Evolutionary conservation across 2,113 vertebrate genomes (phyloP), one percentile per base, ranked within the genome.

Genomic region (Seriola quinqueradiata): DNA sequence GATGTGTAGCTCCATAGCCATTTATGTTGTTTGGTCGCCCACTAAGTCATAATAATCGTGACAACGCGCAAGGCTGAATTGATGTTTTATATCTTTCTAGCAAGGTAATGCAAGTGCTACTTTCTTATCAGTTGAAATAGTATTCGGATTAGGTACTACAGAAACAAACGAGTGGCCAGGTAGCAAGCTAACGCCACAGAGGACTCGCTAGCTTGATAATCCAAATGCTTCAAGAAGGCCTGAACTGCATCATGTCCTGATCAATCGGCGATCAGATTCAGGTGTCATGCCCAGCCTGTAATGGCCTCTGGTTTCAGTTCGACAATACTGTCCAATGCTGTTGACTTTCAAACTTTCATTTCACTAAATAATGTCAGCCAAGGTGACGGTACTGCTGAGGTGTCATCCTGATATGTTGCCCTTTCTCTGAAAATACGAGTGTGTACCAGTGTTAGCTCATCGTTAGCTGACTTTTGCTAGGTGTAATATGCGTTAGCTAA

Each of bases 211-310:
- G 87, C 88, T 87, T 75, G 74, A 69, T 90, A 83, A 91, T 90
- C 84, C 86, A 86, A 89, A 89, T 72, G 90, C 76, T 66, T 68
- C 42, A 63, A 81, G 81, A 75, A 92, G 93, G 92, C 93, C 93
- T 86, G 42, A 88, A 89, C 86, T 82, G 86, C 93, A 93, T 81
- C 84, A 92, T 85, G 87, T 86, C 79, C 73, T 50, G 77, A 84
- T 86, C 84, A 86, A 28, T 89, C 64, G 71, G 77, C 66, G 40
- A 67, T 25, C 82, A 73, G 44, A 80, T 77, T 60, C 78, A 85
- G 79, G 68, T 89, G 77, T 86, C 60, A 69, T 70, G 68, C 32
- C 32, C 42, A 74, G 52, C 36, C 50, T 38, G 63, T 28, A 67
- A 58, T 61, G 73, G 48, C 46, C 67, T 76, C 9, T 75, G 2